These are phyloP conservation scores for Tapirus terrestris DNA, from an alignment of 2,113 vertebrate species.

Conservation along the genomic window DNA sequence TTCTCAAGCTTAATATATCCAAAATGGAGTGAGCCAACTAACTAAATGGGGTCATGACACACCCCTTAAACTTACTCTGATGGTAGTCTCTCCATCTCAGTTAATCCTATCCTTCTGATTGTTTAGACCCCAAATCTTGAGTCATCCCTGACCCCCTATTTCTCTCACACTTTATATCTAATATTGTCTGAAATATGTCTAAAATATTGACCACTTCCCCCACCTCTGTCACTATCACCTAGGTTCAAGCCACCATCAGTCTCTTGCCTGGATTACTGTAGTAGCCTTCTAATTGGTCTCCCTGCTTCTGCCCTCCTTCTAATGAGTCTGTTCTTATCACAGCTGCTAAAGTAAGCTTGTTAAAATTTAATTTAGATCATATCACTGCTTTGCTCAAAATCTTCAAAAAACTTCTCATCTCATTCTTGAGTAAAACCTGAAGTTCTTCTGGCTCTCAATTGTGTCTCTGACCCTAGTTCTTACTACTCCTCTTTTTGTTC, in stretches of 20 bases:
- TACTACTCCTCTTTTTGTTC: not conserved
- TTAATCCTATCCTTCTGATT: not conserved
- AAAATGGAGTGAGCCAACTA: not conserved
- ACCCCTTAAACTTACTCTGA: not conserved
- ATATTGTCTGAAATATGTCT: not conserved
- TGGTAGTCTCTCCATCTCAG: not conserved
- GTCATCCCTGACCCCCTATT: not conserved
- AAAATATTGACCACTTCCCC: not conserved
- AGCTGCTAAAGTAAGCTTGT: not conserved
- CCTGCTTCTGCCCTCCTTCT: not conserved
- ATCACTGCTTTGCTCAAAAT: not conserved
- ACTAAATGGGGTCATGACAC: not conserved
- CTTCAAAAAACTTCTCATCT: not conserved
- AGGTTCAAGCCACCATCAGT: not conserved
- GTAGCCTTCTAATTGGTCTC: not conserved
- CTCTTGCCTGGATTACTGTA: not conserved
- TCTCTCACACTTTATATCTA: not conserved
- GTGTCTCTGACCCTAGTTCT: not conserved
- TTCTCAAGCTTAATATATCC: not conserved
- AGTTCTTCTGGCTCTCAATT: not conserved
- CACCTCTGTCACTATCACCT: not conserved
- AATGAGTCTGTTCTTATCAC: not conserved
- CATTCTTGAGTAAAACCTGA: conserved; percentile 2
- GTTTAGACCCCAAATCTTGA: not conserved
- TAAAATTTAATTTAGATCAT: conserved; percentile 26